Base-by-base conservation (phyloP, 2,797 vertebrate genomes). In the Gorsachius magnificus region DNA sequence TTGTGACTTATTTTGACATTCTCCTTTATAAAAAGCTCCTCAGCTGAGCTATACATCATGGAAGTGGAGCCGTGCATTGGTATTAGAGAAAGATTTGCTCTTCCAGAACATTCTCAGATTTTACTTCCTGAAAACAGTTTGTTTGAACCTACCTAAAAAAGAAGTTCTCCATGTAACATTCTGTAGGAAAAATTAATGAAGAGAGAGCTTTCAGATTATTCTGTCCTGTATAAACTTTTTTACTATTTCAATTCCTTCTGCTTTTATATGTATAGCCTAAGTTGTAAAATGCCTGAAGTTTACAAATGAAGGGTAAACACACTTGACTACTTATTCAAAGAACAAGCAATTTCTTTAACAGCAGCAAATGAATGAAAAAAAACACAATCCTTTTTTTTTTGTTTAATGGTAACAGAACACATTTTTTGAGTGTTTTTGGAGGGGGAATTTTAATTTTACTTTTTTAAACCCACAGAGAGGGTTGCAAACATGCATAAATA, bases 1-100 rank as follows among this genome's bases (percentile, higher is more conserved):
- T 80, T 21, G 35, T 90, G 61, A 57, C 12, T 11, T 88, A 71
- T 64, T 93, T 95, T 81, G 65, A 50, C 28, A 51, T 26, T 83
- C 25, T 51, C 9, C n/a, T 88, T 64, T 81, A 63, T 60, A 60
- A 68, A 93, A 90, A 71, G 2, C 15, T 63, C 9, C 28, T 93
- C 60, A 80, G 1, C 56, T 16, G 17, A 80, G 35, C 46, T 65
- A 33, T 58, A 58, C 11, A 64, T 63, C 56, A 43, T 53, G 57
- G 41, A 74, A 85, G 16, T n/a, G 8, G 28, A 86, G 8, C 25
- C 2, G 0, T 81, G 26, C 10, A 36, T 33, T 56, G 12, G 6
- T 57, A 3, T 75, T 71, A 92, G 21, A 74, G 28, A 63, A 84
- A 72, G 11, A 68, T n/a, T 75, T 82, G 3, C 11, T 48, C 29